Percentiles rank a stretch among this genome's conserved stretches.
Conservation (phyloP, 2,113 vertebrate species). For the Chiloscyllium plagiosum region DNA sequence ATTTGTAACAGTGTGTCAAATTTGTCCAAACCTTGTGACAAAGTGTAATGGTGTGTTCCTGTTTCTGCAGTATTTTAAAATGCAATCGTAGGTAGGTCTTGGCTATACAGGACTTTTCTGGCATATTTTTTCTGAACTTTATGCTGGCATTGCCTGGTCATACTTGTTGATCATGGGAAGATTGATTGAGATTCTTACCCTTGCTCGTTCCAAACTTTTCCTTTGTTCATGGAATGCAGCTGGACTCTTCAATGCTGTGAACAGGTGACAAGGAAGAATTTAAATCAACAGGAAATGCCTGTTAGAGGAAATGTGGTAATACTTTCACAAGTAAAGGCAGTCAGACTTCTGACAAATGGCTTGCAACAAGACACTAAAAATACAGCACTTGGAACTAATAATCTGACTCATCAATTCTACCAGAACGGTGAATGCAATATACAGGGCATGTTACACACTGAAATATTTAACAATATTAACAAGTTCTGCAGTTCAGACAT, state of each 20-base stretch:
- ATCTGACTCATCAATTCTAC: neutral
- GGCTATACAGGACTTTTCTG: too few species aligned
- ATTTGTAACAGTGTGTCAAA: neutral
- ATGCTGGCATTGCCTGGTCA: neutral
- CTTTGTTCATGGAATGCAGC: slow-evolving; percentile 91
- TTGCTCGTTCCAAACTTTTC: slow-evolving; percentile 88
- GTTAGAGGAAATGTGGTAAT: slow-evolving; percentile 37
- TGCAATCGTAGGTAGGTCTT: neutral
- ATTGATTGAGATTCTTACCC: slow-evolving; percentile 61
- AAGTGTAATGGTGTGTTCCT: neutral
- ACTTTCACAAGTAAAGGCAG: neutral
- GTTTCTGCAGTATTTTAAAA: neutral
- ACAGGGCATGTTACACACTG: neutral
- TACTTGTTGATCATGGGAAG: neutral
- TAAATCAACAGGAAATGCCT: slow-evolving; percentile 42
- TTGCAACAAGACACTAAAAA: neutral
- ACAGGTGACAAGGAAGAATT: slow-evolving; percentile 46
- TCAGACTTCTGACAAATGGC: slow-evolving; percentile 1
- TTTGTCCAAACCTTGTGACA: neutral
- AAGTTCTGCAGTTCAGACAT: neutral
- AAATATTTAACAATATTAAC: neutral
- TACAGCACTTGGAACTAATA: slow-evolving; percentile 21
- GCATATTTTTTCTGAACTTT: neutral
- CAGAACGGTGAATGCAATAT: neutral
- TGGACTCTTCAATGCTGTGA: slow-evolving; percentile 86